Conservation (phyloP, 2,113 vertebrate species). For the Prinia subflava region DNA sequence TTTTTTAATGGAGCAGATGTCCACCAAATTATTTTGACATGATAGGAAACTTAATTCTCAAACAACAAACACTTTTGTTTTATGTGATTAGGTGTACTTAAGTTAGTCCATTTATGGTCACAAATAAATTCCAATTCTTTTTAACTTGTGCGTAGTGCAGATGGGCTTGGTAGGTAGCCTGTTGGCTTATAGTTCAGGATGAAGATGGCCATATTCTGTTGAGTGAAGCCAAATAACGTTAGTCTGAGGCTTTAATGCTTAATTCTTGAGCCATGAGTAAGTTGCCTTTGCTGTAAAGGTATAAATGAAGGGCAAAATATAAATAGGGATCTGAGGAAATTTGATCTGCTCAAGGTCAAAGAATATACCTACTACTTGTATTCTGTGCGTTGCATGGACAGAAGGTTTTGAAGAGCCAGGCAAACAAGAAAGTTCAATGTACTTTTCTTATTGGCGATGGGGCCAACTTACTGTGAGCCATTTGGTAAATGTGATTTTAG, state of each 20-base stretch:
- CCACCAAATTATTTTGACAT: background rate
- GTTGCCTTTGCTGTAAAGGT: background rate
- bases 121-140: background rate
- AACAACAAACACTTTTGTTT: background rate
- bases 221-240: background rate
- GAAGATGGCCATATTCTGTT: background rate
- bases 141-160: background rate
- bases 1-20: background rate
- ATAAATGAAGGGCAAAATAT: background rate
- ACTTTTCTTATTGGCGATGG: background rate
- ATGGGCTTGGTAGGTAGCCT: background rate
- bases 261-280: background rate
- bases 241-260: background rate
- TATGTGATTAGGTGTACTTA: background rate
- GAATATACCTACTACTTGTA: background rate
- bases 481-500: background rate
- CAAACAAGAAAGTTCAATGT: background rate
- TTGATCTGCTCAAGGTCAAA: background rate
- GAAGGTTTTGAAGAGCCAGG: background rate
- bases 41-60: background rate
- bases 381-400: background rate
- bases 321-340: background rate
- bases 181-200: background rate
- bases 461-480: fast-evolving
- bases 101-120: background rate